Percentiles rank a stretch among this genome's conserved stretches.
These are phyloP conservation scores for Oscheius sp. DNA, from an alignment of 2,888 invertebrate species.

Conservation along the genomic window DNA sequence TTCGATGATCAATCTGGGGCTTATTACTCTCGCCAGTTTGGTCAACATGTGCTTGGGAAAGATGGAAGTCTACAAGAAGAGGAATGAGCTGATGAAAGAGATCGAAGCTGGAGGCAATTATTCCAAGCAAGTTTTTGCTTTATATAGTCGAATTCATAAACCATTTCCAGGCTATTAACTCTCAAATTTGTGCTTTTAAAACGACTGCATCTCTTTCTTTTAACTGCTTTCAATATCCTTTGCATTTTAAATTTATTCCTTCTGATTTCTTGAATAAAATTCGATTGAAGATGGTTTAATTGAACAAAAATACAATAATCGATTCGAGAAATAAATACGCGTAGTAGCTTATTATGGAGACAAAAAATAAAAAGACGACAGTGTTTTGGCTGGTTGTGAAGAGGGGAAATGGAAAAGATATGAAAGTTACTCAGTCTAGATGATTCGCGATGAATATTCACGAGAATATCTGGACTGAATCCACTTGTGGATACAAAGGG, in stretches of 20 bases:
- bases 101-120: too few relatives aligned
- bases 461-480: slow-evolving; percentile 8
- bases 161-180: background rate
- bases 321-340: background rate
- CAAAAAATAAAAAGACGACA: background rate
- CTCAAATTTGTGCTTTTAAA: background rate
- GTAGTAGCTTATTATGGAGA: background rate
- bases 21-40: slow-evolving; percentile 7
- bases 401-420: slow-evolving; percentile 8
- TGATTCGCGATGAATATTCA: background rate
- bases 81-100: background rate
- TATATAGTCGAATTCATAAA: background rate
- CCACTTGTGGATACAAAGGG: background rate
- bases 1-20: slow-evolving; percentile 7
- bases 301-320: background rate
- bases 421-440: slow-evolving; percentile 24
- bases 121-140: too few relatives aligned
- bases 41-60: slow-evolving; percentile 1
- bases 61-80: background rate
- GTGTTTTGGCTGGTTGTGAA: background rate
- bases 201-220: background rate
- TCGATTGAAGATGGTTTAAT: background rate
- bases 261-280: background rate
- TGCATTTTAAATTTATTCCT: slow-evolving; percentile 9
- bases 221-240: background rate